Conservation (phyloP, 1,140 invertebrate genomes). For the Zophobas atratus region DNA sequence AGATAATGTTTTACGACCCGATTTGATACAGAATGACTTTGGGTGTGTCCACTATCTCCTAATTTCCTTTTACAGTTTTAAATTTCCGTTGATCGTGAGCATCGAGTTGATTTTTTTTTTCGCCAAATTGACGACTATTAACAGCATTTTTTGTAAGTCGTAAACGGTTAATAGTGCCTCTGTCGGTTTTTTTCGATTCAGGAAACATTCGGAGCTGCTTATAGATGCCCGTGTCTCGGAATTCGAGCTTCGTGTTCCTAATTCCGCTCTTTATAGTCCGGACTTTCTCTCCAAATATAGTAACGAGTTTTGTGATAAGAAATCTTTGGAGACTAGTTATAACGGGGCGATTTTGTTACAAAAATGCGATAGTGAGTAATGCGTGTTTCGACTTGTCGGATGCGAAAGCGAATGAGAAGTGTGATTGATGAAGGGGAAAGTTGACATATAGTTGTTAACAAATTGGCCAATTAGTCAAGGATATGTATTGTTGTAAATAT, state of each 20-base stretch:
- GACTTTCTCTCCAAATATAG: slow-evolving; percentile 20
- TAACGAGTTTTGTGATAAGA: slow-evolving; percentile 7
- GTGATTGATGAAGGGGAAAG: no score
- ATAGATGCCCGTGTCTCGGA: neutral
- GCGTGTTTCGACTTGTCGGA: no score
- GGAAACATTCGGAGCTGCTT: slow-evolving; percentile 8
- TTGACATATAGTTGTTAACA: no score
- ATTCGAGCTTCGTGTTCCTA: neutral
- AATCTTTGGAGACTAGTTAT: neutral
- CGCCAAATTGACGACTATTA: slow-evolving; percentile 10
- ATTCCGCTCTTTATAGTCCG: neutral
- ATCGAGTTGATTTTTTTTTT: slow-evolving; percentile 3
- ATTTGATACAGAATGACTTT: neutral
- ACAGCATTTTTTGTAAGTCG: slow-evolving; percentile 5
- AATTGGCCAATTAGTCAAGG: no score
- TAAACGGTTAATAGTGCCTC: slow-evolving; percentile 14
- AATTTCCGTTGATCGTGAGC: slow-evolving; percentile 22
- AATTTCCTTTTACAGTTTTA: slow-evolving; percentile 41
- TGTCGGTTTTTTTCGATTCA: slow-evolving; percentile 6
- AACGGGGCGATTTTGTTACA: no score
- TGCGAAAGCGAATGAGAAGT: no score
- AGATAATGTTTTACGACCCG: no score
- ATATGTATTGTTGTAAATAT: no score
- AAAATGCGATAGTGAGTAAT: no score
- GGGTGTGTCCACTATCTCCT: slow-evolving; percentile 36